phyloP scores from a whole-genome alignment of 2,113 vertebrate species.

The Perca flavescens region DNA sequence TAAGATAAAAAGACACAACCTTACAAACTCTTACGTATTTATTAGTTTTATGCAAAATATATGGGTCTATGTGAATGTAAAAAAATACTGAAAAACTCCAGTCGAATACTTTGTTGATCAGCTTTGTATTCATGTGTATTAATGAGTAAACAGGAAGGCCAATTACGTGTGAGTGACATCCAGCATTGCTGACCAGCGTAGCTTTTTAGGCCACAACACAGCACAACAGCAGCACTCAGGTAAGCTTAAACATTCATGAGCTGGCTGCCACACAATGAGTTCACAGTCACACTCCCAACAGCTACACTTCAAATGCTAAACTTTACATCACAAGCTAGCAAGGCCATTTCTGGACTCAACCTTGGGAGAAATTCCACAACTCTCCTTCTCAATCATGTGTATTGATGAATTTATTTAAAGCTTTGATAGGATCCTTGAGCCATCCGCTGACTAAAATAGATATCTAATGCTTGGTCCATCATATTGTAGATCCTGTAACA shows the following conservation, averaged over 20 bases:
- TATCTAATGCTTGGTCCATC: slow-evolving; percentile 38
- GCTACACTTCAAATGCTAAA: slow-evolving; percentile 6
- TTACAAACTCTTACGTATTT: not conserved
- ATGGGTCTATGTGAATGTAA: not conserved
- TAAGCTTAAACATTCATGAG: slow-evolving; percentile 58
- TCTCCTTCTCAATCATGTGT: slow-evolving; percentile 60
- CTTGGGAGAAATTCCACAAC: slow-evolving; percentile 61
- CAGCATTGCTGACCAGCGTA: slow-evolving; percentile 9
- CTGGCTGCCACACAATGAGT: not conserved
- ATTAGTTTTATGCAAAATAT: not conserved
- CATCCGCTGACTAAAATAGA: slow-evolving; percentile 65
- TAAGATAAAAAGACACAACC: not conserved
- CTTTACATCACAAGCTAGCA: not conserved
- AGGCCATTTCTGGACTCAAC: slow-evolving; percentile 54
- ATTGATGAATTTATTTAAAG: slow-evolving; percentile 78
- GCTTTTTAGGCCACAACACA: slow-evolving; percentile 12
- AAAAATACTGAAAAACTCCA: not conserved
- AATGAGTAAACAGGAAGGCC: not conserved
- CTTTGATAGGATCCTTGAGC: slow-evolving; percentile 59
- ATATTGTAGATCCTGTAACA: slow-evolving; percentile 63
- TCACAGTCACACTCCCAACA: slow-evolving; percentile 2
- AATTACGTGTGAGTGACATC: not conserved
- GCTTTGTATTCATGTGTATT: not conserved
- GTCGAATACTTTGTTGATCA: not conserved
- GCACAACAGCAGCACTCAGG: slow-evolving; percentile 35